Evolutionary conservation across 2,888 invertebrate genomes (phyloP), one percentile per base, ranked within the genome.

Genomic region (Gastracanthus pulcherrimus): DNA sequence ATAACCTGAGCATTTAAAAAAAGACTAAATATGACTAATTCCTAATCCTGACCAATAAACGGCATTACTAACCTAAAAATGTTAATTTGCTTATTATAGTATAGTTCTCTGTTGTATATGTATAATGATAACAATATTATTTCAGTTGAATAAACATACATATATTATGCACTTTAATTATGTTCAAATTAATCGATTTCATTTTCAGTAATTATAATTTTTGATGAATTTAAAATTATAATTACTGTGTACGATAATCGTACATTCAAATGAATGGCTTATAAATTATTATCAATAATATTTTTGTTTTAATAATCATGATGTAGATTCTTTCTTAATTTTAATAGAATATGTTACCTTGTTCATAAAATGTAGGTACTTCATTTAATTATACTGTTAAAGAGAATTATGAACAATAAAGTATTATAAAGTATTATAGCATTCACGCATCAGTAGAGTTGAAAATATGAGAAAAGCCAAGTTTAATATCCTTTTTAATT

Each of bases 91-190:
- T 58, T 26, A 58, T 26, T 16, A 58, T 23, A 3, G 23, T 23
- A 26, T 58, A 11, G 23, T 13, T 3, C 23, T 26, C 34, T 55
- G 55, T 66, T 67, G 41, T 19, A 29, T 11, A 67, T 48, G 26
- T 38, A 45, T 76, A 38, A 23, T 29, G 29, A 38, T 4, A 29
- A 11, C 23, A 9, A 29, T 62, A 38, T 36, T 34, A 55, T 66
- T 55, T 34, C 38, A 48, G 23, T 34, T 26, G 48, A 64, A 62
- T 74, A 45, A 74, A 62, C 31, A 45, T 41, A 55, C 34, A n/a
- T 16, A 36, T 41, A 38, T 41, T 58, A 26, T n/a, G 9, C 16
- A 16, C 41, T 74, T 64, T 48, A 51, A 70, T 55, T 70, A 36
- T 70, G 0, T 3, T n/a, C 7, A 26, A 31, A 74, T 74, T 62